Conservation (phyloP, 1,140 invertebrate species). For the Pseudomyrmex sp. region DNA sequence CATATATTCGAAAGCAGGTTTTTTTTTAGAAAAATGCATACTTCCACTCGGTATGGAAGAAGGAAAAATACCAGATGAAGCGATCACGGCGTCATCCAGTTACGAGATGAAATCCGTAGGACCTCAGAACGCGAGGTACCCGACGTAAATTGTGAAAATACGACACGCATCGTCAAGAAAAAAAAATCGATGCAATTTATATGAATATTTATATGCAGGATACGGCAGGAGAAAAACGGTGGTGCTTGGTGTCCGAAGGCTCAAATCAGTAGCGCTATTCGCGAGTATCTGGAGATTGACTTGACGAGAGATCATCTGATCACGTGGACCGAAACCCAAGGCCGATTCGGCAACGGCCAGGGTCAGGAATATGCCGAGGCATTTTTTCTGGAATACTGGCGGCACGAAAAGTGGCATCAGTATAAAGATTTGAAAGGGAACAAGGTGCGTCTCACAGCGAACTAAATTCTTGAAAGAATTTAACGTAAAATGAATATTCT, state of each 20-base stretch:
- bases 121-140: conserved; percentile 95
- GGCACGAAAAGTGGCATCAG: conserved; percentile 90
- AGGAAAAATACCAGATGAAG: conserved; percentile 93
- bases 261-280: conserved; percentile 89
- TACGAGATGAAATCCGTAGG: conserved; percentile 96
- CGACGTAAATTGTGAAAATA: background rate
- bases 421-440: conserved; percentile 92
- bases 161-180: background rate
- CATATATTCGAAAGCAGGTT: too few relatives aligned
- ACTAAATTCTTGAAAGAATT: too few relatives aligned
- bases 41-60: conserved; percentile 96
- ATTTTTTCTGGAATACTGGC: conserved; percentile 95
- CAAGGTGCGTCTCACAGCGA: conserved; percentile 85
- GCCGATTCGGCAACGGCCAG: conserved; percentile 96
- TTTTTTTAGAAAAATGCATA: conserved; percentile 87
- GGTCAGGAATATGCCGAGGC: conserved; percentile 95
- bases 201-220: conserved; percentile 86
- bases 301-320: conserved; percentile 91
- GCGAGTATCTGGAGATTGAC: conserved; percentile 96
- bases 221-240: conserved; percentile 94
- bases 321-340: conserved; percentile 95
- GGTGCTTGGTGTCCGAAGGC: conserved; percentile 97
- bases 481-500: too few relatives aligned
- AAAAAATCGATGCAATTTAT: background rate
- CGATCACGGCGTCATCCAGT: conserved; percentile 95